A percentile compares a stretch with the other conserved stretches of the same genome.
phyloP scores from a whole-genome alignment of 2,888 invertebrate genomes.

The Andrena minutula region DNA sequence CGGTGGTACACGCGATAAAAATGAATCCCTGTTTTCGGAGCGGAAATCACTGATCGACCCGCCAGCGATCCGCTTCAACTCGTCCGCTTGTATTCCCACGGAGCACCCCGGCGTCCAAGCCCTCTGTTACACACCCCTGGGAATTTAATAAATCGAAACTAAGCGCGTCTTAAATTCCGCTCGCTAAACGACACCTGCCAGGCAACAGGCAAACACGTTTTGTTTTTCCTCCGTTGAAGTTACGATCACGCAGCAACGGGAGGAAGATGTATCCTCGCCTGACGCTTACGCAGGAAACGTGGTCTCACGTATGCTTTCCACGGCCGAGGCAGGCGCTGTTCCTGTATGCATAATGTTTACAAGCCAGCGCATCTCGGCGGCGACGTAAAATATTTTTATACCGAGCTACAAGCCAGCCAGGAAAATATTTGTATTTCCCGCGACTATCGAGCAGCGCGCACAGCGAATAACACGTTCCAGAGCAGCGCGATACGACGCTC shows the following conservation, averaged over 20 bases:
- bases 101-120: neutral
- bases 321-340: constrained; percentile 7
- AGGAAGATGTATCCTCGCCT: constrained; percentile 43
- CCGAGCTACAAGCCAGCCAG: constrained; percentile 8
- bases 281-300: constrained; percentile 42
- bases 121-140: neutral
- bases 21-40: neutral
- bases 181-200: neutral
- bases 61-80: neutral
- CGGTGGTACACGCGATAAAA: neutral
- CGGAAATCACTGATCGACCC: constrained; percentile 16
- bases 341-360: constrained; percentile 58
- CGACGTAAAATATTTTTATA: constrained; percentile 63
- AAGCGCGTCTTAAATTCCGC: constrained; percentile 31
- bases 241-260: constrained; percentile 18
- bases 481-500: constrained; percentile 23
- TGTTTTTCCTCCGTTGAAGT: constrained; percentile 9
- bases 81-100: constrained; percentile 3
- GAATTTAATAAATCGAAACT: constrained; percentile 33
- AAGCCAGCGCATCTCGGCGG: constrained; percentile 43
- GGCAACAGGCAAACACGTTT: neutral
- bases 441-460: constrained; percentile 25
- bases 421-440: constrained; percentile 53
- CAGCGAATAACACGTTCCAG: constrained; percentile 47
- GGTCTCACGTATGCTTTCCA: constrained; percentile 53